phyloP scores from a whole-genome alignment of 37 sponge, comb jelly and placozoan genomes.

The Spongilla lacustris region DNA sequence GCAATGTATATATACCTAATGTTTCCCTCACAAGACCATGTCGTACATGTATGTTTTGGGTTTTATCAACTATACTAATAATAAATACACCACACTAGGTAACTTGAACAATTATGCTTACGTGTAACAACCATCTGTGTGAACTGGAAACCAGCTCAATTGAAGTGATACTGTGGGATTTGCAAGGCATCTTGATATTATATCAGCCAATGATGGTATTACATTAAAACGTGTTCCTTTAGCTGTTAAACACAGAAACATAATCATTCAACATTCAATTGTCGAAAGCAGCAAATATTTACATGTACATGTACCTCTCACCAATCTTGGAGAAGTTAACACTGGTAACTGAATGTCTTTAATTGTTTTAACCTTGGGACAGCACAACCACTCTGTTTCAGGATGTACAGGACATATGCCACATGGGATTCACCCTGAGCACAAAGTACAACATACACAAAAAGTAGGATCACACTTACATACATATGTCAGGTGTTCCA shows the following conservation, averaged over 20 bases:
- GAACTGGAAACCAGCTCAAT: background rate
- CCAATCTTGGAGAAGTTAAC: background rate
- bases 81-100: too few species aligned
- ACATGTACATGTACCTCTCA: background rate
- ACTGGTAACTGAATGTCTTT: background rate
- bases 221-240: background rate
- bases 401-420: background rate
- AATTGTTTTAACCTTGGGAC: background rate
- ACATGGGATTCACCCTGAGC: background rate
- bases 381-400: background rate
- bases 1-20: background rate
- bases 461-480: background rate
- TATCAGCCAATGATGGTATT: background rate
- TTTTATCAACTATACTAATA: too few species aligned
- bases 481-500: background rate
- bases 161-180: background rate
- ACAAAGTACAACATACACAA: background rate
- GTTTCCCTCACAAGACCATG: too few species aligned
- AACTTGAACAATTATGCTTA: background rate
- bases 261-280: too few species aligned
- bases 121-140: background rate
- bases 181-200: background rate
- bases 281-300: too few species aligned
- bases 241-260: too few species aligned
- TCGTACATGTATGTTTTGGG: too few species aligned